These are phyloP conservation scores for Cerastoderma edule DNA, from an alignment of 2,888 invertebrate species.

Conservation along the genomic window DNA sequence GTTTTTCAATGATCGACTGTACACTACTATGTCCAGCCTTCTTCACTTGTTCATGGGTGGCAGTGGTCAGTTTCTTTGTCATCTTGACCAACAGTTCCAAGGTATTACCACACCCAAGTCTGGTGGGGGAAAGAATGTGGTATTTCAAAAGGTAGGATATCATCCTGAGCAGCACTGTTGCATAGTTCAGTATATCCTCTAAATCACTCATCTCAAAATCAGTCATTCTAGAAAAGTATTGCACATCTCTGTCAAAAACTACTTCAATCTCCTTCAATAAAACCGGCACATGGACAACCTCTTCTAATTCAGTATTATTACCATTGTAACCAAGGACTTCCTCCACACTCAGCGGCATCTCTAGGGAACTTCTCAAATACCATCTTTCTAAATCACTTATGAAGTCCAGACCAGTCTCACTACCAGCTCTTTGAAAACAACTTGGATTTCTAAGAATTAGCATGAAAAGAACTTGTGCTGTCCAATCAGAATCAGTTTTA, in stretches of 20 bases:
- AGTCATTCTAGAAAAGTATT: conserved; percentile 30
- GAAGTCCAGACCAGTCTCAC: background rate
- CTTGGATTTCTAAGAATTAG: conserved; percentile 65
- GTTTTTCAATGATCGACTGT: conserved; percentile 38
- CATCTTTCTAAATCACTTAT: conserved; percentile 56
- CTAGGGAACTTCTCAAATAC: conserved; percentile 55
- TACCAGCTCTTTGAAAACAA: background rate
- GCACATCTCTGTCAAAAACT: conserved; percentile 45
- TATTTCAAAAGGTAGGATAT: conserved; percentile 49
- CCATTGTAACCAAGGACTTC: background rate
- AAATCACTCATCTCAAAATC: conserved; percentile 51
- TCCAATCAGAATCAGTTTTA: conserved; percentile 56
- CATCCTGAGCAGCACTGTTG: conserved; percentile 44
- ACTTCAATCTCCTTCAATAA: conserved; percentile 53
- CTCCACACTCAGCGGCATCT: conserved; percentile 37
- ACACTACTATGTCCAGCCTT: conserved; percentile 61
- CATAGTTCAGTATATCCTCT: conserved; percentile 37
- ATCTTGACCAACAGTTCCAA: conserved; percentile 47
- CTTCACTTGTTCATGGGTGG: conserved; percentile 56
- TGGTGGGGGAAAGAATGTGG: conserved; percentile 38
- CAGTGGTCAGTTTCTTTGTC: conserved; percentile 60
- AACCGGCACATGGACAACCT: conserved; percentile 42
- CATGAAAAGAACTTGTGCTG: conserved; percentile 62
- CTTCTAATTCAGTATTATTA: background rate
- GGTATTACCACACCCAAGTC: conserved; percentile 18